Percentiles rank a stretch among this genome's conserved stretches.
These are phyloP conservation scores for Strigamia crassipes DNA, from an alignment of 2,888 invertebrate species.

Conservation along the genomic window DNA sequence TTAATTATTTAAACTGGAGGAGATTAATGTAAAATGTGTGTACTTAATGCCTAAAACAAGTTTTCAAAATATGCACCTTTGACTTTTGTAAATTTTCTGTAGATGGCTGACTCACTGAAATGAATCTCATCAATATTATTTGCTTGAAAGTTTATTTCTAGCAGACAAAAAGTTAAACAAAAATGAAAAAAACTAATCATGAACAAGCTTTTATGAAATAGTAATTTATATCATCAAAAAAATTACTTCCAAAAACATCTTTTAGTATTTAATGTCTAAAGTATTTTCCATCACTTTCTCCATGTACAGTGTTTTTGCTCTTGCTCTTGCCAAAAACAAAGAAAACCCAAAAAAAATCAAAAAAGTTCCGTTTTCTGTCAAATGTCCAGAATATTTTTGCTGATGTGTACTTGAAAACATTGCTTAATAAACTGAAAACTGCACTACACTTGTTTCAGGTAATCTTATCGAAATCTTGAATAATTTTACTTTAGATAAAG, in stretches of 20 bases:
- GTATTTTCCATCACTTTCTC: slow-evolving; percentile 30
- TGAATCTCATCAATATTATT: slow-evolving; percentile 6
- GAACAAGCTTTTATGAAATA: neutral
- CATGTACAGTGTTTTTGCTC: slow-evolving; percentile 36
- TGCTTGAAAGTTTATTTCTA: slow-evolving; percentile 2
- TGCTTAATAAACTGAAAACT: slow-evolving; percentile 30
- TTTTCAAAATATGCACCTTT: neutral
- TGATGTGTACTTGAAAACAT: slow-evolving; percentile 40
- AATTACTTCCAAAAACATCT: slow-evolving; percentile 33
- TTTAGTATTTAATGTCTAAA: neutral
- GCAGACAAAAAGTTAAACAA: neutral
- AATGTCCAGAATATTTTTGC: slow-evolving; percentile 18
- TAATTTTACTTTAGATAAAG: neutral
- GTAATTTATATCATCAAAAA: neutral
- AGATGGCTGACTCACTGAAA: neutral
- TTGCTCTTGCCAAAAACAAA: neutral
- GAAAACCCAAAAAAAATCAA: neutral
- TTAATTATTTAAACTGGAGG: neutral
- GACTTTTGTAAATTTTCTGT: slow-evolving; percentile 8
- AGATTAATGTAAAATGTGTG: slow-evolving; percentile 3
- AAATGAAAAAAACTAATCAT: neutral
- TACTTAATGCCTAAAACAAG: neutral
- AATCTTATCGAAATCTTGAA: slow-evolving; percentile 3
- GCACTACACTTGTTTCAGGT: slow-evolving; percentile 8
- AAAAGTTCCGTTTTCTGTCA: neutral